These are phyloP conservation scores for Amphiprion ocellaris DNA, from an alignment of 2,113 vertebrate genomes.

Conservation along the genomic window DNA sequence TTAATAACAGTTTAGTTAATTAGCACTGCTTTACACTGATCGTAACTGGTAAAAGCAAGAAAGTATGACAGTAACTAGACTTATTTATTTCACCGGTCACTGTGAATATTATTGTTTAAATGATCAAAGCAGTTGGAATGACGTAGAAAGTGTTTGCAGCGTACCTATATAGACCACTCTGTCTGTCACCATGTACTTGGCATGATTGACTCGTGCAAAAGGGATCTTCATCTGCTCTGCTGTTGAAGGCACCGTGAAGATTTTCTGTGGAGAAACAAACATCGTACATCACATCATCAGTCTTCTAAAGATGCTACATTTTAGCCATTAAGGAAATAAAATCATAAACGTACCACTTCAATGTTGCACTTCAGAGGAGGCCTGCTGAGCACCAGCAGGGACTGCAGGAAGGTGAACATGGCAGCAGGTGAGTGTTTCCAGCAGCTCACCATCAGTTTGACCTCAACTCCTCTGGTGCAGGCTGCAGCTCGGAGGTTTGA, in stretches of 20 bases:
- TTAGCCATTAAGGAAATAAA: neutral
- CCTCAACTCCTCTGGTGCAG: constrained; percentile 79
- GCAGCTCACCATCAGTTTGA: constrained; percentile 87
- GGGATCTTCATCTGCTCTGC: constrained; percentile 80
- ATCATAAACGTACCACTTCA: constrained; percentile 76
- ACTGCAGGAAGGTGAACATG: constrained; percentile 88
- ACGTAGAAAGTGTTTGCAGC: neutral
- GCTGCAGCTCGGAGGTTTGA: constrained; percentile 78
- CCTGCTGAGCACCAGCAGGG: constrained; percentile 79
- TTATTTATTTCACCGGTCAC: too few species aligned
- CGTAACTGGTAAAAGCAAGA: too few species aligned
- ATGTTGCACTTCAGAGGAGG: constrained; percentile 79
- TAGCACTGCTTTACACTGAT: too few species aligned
- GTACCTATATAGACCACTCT: constrained; percentile 86
- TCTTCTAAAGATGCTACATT: neutral
- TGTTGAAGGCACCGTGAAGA: constrained; percentile 84
- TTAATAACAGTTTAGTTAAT: too few species aligned
- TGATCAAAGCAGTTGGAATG: too few species aligned
- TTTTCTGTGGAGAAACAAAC: constrained; percentile 76
- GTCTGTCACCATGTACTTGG: constrained; percentile 91
- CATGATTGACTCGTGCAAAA: constrained; percentile 87
- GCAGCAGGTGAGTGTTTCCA: constrained; percentile 82
- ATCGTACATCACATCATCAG: neutral
- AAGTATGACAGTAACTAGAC: too few species aligned
- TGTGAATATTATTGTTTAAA: too few species aligned